Evolutionary conservation across 1,140 invertebrate genomes (phyloP), one percentile per base, ranked within the genome.

Genomic region (Halesus radiatus): DNA sequence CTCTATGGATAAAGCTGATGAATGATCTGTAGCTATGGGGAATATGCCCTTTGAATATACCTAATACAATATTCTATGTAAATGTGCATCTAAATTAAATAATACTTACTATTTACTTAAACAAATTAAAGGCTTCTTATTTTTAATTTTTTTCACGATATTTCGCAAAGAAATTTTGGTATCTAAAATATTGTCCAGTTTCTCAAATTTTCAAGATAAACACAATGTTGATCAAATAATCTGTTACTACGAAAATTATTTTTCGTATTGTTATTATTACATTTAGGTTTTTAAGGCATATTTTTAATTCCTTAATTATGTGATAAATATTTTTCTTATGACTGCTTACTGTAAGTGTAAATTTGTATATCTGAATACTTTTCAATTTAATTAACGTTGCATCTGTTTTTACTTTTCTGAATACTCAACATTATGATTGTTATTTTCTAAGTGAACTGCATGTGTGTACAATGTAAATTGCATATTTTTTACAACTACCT

Each of bases 251-350:
- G 10, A 45, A 45, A 6, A 32, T 32, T 32, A 6, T 32, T 32
- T 32, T 32, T 32, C 32, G 2, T 32, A 32, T 32, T 32, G 32
- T 32, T 45, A 45, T 45, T 45, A 45, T 45, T 45, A 45, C 8
- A 13, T 45, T 10, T 45, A 45, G 37, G 8, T 45, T 45, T 45
- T 45, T 45, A 45, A 45, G 37, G 37, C 37, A 45, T 45, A 50
- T 20, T 72, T 72, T 72, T 52, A 72, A 72, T 72, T 72, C 68
- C 68, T 72, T 50, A 45, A 72, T 72, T 72, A 72, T 72, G 68
- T 72, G 68, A 72, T 72, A 72, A 72, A 72, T 72, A 72, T 22
- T 72, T 52, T 72, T 50, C 68, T 72, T 72, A 72, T 72, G 68
- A 72, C 68, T 72, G 68, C 32, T 52, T 72, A 72, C 45, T 52